Evolutionary conservation across 2,888 invertebrate genomes (phyloP), one percentile per base, ranked within the genome.

Genomic region (Synanthedon formicaeformis): DNA sequence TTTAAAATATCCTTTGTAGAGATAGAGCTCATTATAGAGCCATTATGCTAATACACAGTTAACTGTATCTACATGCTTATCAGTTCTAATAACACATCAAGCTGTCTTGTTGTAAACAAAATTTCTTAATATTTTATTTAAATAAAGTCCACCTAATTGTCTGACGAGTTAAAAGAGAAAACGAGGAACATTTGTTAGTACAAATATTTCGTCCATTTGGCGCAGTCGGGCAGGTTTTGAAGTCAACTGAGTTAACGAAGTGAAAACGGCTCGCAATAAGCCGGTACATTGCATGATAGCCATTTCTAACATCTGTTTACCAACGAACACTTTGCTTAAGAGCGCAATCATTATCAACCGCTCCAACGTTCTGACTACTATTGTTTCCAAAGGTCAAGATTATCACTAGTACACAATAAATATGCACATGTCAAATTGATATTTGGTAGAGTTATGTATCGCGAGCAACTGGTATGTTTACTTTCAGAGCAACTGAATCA

Each of bases 201-300:
- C 76, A 78, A 80, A 81, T 77, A 80, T 78, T 80, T 80, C 74
- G 75, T 71, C 58, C 71, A 75, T 74, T 80, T 78, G 64, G 68
- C 72, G 64, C 60, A 59, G 71, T 59, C 64, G 56, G 71, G 75
- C 78, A 77, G 78, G 80, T 81, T 79, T 71, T 74, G 66, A 66
- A 73, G 71, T 66, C 69, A 66, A 73, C 66, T 69, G 63, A 69
- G 68, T 72, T 69, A 67, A 63, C 70, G 64, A 71, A 79, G 80
- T 78, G 82, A 83, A 83, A 84, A 81, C 80, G 66, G 62, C 62
- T 63, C 58, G 71, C 67, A 67, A 67, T 59, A 63, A 59, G 60
- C 58, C 62, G 65, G 66, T 65, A 61, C 65, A 63, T 83, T 81
- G 78, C 78, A 75, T 81, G 81, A 78, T 80, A 68, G 67, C 67